Evolutionary conservation across 2,888 invertebrate species (phyloP).

Genomic region (Uloborus plumipes): DNA sequence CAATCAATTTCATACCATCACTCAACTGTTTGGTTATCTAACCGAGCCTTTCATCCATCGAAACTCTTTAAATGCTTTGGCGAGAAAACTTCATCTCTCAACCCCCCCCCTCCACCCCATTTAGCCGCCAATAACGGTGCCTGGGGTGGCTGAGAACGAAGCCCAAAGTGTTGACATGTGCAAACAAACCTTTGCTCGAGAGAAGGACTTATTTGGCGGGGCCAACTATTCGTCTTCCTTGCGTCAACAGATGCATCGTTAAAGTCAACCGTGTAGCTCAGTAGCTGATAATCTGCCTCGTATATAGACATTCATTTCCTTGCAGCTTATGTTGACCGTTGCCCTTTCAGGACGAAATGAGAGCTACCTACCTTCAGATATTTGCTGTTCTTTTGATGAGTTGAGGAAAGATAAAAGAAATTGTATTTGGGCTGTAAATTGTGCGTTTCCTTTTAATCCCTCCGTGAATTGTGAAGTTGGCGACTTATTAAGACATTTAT

Average conservation of each 20-base stretch:
- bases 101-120: not conserved
- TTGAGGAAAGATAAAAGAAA: too few species aligned
- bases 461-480: too few species aligned
- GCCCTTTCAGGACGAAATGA: not conserved
- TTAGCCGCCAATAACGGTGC: not conserved
- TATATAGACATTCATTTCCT: slow-evolving; percentile 5
- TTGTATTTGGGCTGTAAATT: too few species aligned
- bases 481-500: too few species aligned
- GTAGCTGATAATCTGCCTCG: slow-evolving; percentile 6
- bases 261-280: not conserved
- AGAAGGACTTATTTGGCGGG: not conserved
- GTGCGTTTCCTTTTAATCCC: too few species aligned
- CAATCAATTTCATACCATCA: too few species aligned
- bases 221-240: not conserved
- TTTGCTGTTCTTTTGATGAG: not conserved
- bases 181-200: slow-evolving; percentile 3
- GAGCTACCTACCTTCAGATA: not conserved
- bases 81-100: slow-evolving; percentile 36
- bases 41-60: too few species aligned
- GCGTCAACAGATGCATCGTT: slow-evolving; percentile 3
- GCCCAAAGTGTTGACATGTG: slow-evolving; percentile 3
- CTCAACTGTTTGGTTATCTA: too few species aligned
- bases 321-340: not conserved
- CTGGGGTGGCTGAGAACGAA: not conserved
- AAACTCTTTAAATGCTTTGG: slow-evolving; percentile 24